These are phyloP conservation scores for Pandemis corylana DNA, from an alignment of 2,888 invertebrate species.

Conservation along the genomic window DNA sequence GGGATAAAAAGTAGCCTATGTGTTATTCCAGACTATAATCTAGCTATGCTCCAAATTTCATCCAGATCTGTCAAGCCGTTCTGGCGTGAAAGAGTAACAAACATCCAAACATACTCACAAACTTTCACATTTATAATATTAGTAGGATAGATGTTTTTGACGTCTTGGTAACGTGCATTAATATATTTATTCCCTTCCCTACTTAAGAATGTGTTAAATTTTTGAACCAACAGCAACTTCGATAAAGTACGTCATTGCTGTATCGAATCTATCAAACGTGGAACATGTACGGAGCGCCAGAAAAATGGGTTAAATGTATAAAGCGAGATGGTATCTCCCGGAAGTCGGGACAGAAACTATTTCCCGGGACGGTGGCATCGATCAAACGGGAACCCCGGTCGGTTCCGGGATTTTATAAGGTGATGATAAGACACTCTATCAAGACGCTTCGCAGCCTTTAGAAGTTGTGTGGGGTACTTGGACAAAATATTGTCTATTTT, in stretches of 20 bases:
- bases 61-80: no score
- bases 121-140: no score
- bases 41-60: no score
- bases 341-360: constrained; percentile 10
- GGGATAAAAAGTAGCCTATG: no score
- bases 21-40: no score
- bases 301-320: constrained; percentile 6
- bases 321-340: constrained; percentile 1
- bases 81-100: no score
- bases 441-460: constrained; percentile 2
- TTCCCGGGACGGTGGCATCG: constrained; percentile 18
- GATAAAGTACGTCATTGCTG: neutral
- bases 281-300: neutral
- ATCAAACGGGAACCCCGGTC: constrained; percentile 10
- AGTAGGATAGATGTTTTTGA: no score
- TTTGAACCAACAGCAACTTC: neutral
- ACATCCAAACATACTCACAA: no score
- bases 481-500: neutral
- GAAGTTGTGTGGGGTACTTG: neutral
- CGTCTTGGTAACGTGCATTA: no score
- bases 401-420: constrained; percentile 17
- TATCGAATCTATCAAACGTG: constrained; percentile 8
- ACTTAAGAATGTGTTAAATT: neutral
- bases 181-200: no score
- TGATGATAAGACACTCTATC: constrained; percentile 20